phyloP scores from a whole-genome alignment of 2,888 invertebrate genomes.

The Lutraria lutraria region DNA sequence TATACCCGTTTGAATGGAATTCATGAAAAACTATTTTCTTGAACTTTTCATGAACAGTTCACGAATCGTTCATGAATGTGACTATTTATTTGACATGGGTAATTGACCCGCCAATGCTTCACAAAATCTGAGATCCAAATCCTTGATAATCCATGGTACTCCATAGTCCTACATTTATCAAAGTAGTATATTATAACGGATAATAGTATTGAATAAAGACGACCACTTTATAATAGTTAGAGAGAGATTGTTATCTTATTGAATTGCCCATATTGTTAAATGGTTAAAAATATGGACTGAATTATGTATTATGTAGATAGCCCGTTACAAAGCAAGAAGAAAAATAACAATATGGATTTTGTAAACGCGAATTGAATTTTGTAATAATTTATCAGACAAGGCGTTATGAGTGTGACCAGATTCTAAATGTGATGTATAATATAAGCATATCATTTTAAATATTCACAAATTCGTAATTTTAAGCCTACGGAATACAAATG shows the following conservation, averaged over 20 bases:
- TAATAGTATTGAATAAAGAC: slow-evolving; percentile 17
- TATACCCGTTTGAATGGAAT: too few relatives aligned
- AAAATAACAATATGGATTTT: background rate
- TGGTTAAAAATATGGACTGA: background rate
- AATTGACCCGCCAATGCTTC: background rate
- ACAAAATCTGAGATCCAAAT: background rate
- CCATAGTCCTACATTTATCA: background rate
- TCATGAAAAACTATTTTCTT: too few relatives aligned
- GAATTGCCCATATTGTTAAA: background rate
- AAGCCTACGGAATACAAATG: background rate
- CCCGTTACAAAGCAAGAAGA: too few relatives aligned
- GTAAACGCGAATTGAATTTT: background rate
- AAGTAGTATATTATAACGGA: background rate
- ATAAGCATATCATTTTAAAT: background rate
- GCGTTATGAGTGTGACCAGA: background rate
- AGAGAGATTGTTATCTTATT: background rate
- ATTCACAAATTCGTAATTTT: background rate
- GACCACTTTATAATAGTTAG: slow-evolving; percentile 12
- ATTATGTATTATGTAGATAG: background rate
- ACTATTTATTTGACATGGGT: too few relatives aligned
- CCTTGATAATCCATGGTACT: slow-evolving; percentile 15
- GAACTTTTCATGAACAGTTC: too few relatives aligned
- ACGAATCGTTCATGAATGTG: too few relatives aligned
- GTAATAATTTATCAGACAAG: background rate
- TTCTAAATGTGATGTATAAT: background rate